phyloP scores from a whole-genome alignment of 2,888 invertebrate genomes.

The Acanthacorydalis orientalis region DNA sequence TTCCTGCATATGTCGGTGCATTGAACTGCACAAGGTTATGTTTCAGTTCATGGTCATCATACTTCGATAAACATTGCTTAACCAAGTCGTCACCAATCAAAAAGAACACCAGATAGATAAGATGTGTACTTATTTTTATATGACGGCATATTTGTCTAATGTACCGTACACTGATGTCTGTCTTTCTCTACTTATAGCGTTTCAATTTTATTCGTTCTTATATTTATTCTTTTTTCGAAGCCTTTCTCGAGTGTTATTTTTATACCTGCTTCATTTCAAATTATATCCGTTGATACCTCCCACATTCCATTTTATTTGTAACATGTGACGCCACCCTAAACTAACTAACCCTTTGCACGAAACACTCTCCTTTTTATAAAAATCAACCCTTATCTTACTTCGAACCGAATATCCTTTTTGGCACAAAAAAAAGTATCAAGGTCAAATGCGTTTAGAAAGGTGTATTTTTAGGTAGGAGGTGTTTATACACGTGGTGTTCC shows the following conservation, averaged over 20 bases:
- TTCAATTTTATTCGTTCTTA: too few relatives aligned
- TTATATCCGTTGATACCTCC: neutral
- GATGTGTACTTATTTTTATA: too few relatives aligned
- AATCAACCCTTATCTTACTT: conserved; percentile 2
- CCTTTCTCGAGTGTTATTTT: neutral
- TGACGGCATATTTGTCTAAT: too few relatives aligned
- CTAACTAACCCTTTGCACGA: too few relatives aligned
- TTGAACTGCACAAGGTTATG: conserved; percentile 3
- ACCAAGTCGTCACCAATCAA: neutral
- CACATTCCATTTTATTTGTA: neutral
- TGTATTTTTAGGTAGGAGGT: neutral
- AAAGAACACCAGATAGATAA: too few relatives aligned
- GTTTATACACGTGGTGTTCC: too few relatives aligned
- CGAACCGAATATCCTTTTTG: neutral
- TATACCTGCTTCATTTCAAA: neutral
- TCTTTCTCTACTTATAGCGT: too few relatives aligned
- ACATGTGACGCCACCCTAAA: neutral
- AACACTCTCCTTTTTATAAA: neutral
- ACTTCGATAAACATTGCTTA: neutral
- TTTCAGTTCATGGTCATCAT: conserved; percentile 3
- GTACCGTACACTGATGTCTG: too few relatives aligned
- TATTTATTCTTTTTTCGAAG: neutral
- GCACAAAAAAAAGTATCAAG: neutral
- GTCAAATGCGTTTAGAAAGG: neutral
- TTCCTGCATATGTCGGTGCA: conserved; percentile 5